These are phyloP conservation scores for Platysteira castanea DNA, from an alignment of 2,113 vertebrate species.

Conservation along the genomic window DNA sequence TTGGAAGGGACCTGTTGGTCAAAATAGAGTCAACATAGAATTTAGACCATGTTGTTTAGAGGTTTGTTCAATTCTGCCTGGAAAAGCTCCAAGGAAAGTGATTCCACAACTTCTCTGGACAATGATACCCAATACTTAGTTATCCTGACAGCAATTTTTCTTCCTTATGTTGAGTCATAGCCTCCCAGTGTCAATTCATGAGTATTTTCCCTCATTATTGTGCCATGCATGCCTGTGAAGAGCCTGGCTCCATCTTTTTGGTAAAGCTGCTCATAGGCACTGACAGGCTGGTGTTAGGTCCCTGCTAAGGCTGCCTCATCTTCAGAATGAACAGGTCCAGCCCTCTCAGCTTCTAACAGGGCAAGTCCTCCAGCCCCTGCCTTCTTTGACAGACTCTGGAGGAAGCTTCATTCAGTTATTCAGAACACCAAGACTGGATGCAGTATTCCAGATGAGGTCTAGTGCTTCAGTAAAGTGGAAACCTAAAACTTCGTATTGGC, in stretches of 20 bases:
- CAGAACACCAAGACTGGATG: neutral
- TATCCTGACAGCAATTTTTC: neutral
- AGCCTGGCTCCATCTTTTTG: neutral
- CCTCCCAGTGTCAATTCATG: neutral
- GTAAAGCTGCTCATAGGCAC: neutral
- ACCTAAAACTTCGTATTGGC: neutral
- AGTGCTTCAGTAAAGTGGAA: neutral
- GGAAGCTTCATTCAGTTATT: neutral
- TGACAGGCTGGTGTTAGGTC: neutral
- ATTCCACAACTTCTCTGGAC: neutral
- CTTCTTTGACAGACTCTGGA: neutral
- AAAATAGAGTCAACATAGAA: neutral
- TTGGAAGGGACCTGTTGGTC: neutral
- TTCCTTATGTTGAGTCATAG: neutral
- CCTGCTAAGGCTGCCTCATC: neutral
- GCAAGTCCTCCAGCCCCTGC: neutral
- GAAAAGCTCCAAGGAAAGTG: neutral
- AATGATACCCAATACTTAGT: neutral
- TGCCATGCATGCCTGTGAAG: neutral
- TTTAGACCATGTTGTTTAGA: neutral
- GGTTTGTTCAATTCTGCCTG: neutral
- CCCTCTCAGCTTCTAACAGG: neutral
- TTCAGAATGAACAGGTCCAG: neutral
- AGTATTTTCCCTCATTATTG: neutral
- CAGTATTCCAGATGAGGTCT: neutral